These are phyloP conservation scores for Loripinus fragilis DNA, from an alignment of 2,888 invertebrate species.

Conservation along the genomic window DNA sequence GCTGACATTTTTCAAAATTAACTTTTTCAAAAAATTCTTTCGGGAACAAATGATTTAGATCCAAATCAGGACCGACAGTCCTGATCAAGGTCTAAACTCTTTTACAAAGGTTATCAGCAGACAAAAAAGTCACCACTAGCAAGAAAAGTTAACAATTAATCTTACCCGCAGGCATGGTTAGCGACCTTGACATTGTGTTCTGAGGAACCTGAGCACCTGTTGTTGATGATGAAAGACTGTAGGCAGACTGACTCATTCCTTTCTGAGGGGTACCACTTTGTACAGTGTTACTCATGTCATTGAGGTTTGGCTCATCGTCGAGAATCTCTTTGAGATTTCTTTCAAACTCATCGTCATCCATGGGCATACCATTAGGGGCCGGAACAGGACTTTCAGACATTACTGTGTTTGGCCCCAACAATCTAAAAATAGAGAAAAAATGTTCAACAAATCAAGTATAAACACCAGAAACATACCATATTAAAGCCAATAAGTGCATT, in stretches of 20 bases:
- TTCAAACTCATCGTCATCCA: slow-evolving; percentile 80
- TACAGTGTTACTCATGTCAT: slow-evolving; percentile 78
- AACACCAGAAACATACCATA: too few relatives aligned
- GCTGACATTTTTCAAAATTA: too few relatives aligned
- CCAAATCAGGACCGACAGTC: too few relatives aligned
- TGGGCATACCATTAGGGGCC: slow-evolving; percentile 61
- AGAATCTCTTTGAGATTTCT: slow-evolving; percentile 80
- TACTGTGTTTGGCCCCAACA: neutral
- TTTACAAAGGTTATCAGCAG: too few relatives aligned
- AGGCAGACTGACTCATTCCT: slow-evolving; percentile 43
- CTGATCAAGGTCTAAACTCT: too few relatives aligned
- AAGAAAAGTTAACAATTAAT: too few relatives aligned
- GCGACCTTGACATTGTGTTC: slow-evolving; percentile 44
- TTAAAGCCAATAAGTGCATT: too few relatives aligned
- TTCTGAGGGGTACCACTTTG: slow-evolving; percentile 73
- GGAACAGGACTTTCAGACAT: slow-evolving; percentile 60
- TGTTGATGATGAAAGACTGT: slow-evolving; percentile 52
- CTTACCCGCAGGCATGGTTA: slow-evolving; percentile 30
- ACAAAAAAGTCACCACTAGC: too few relatives aligned
- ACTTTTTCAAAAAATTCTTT: too few relatives aligned
- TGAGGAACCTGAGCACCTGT: slow-evolving; percentile 1
- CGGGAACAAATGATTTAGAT: too few relatives aligned
- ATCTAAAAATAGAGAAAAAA: neutral
- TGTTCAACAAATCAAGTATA: too few relatives aligned
- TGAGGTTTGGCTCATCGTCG: slow-evolving; percentile 79